Conservation (phyloP, 2,113 vertebrate species). For the Strix aluco region DNA sequence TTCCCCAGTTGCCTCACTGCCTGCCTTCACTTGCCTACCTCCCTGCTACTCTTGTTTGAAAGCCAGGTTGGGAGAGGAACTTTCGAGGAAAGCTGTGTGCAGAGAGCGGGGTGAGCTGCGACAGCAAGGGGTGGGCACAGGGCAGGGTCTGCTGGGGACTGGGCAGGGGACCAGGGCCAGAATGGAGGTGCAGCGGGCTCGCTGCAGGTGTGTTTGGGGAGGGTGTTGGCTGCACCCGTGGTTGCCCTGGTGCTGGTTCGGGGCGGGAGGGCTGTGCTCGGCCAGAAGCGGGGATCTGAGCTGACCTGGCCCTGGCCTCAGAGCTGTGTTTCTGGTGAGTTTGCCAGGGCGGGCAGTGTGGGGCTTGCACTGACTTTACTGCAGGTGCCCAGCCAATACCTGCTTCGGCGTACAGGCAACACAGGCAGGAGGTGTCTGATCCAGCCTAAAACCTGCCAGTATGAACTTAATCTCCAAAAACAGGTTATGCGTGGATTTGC, state of each 20-base stretch:
- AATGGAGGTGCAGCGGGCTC: neutral
- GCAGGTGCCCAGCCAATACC: neutral
- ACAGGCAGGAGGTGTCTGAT: neutral
- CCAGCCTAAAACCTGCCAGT: neutral
- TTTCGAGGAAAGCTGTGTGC: neutral
- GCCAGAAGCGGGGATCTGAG: neutral
- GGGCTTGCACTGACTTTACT: neutral
- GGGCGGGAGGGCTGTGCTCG: rapidly evolving
- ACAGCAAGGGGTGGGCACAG: neutral
- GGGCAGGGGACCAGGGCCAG: neutral
- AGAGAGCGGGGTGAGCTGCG: neutral
- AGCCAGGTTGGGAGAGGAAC: neutral
- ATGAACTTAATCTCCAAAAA: neutral
- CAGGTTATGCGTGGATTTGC: neutral
- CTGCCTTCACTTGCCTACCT: neutral
- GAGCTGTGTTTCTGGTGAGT: neutral
- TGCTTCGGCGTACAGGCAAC: neutral
- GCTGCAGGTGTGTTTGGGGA: neutral
- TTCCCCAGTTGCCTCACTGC: neutral
- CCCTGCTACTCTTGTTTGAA: neutral
- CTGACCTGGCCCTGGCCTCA: neutral
- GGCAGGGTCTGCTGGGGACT: neutral
- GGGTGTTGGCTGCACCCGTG: neutral
- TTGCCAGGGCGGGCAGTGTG: rapidly evolving
- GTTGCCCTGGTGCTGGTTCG: rapidly evolving